Evolutionary conservation across 2,113 vertebrate genomes (phyloP).

Genomic region (Trichomycterus rosablanca): DNA sequence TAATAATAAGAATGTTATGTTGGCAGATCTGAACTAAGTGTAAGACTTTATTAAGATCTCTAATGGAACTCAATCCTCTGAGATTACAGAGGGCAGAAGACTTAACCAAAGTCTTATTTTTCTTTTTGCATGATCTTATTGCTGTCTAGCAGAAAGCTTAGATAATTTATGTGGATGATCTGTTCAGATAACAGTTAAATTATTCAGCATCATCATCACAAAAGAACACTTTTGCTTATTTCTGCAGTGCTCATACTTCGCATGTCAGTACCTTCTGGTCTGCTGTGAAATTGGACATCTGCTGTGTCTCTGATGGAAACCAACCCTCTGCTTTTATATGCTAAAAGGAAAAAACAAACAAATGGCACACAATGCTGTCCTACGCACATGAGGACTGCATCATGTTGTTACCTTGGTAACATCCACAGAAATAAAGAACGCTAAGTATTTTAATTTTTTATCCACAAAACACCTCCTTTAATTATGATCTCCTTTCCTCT

Average conservation of each 20-base stretch:
- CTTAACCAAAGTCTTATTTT: too few relatives aligned
- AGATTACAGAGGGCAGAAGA: too few relatives aligned
- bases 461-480: conserved; percentile 7
- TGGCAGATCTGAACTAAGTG: too few relatives aligned
- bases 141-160: too few relatives aligned
- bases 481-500: conserved; percentile 16
- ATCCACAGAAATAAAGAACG: conserved; percentile 21
- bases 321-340: conserved; percentile 37
- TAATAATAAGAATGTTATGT: too few relatives aligned
- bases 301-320: conserved; percentile 27
- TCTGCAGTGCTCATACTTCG: background rate
- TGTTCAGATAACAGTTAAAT: background rate
- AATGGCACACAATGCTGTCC: conserved; percentile 27
- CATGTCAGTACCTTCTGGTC: conserved; percentile 10
- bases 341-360: conserved; percentile 41
- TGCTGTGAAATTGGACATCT: conserved; percentile 32
- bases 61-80: too few relatives aligned
- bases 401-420: conserved; percentile 41
- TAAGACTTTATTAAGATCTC: too few relatives aligned
- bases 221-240: conserved; percentile 9
- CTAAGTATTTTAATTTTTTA: conserved; percentile 29
- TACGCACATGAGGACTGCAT: conserved; percentile 9
- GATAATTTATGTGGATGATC: background rate
- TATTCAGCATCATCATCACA: background rate
- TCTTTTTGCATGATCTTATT: too few relatives aligned